Evolutionary conservation across 2,797 vertebrate genomes (phyloP).

Genomic region (Adelosebastes latens): DNA sequence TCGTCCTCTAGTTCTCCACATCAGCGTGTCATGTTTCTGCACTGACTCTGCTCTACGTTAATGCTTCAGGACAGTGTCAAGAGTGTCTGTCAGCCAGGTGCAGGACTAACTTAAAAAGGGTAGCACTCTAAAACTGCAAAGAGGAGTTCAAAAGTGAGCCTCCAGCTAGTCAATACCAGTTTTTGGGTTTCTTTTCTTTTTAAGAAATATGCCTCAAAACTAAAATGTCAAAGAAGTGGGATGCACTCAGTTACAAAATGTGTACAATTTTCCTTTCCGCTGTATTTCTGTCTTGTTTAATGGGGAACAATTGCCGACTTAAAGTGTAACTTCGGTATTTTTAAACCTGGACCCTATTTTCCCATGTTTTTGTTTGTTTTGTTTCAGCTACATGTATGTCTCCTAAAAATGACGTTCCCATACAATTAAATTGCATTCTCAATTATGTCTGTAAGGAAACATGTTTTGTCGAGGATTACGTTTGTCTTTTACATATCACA

Average conservation of each 20-base stretch:
- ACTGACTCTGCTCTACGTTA: slow-evolving; percentile 33
- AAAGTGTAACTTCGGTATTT: neutral
- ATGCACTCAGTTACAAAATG: slow-evolving; percentile 4
- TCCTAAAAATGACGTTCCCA: no score
- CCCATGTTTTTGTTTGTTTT: neutral
- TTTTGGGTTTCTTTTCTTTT: slow-evolving; percentile 5
- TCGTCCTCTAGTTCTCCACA: slow-evolving; percentile 37
- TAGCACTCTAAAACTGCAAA: slow-evolving; percentile 37
- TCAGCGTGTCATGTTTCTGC: slow-evolving; percentile 37
- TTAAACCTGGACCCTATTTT: neutral
- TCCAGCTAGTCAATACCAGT: slow-evolving; percentile 8
- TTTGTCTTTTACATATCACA: no score
- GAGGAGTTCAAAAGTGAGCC: slow-evolving; percentile 22
- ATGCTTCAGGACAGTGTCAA: slow-evolving; percentile 45
- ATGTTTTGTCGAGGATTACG: no score
- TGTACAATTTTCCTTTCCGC: neutral
- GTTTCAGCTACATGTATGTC: neutral
- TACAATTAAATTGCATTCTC: no score
- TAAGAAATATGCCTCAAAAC: neutral
- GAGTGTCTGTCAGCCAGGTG: slow-evolving; percentile 40
- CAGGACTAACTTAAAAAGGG: slow-evolving; percentile 37
- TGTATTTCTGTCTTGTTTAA: neutral
- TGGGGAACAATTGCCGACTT: neutral
- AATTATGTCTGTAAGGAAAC: no score
- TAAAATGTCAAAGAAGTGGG: slow-evolving; percentile 21